phyloP scores from a whole-genome alignment of 2,888 invertebrate genomes.

The Acholoe squamosa region DNA sequence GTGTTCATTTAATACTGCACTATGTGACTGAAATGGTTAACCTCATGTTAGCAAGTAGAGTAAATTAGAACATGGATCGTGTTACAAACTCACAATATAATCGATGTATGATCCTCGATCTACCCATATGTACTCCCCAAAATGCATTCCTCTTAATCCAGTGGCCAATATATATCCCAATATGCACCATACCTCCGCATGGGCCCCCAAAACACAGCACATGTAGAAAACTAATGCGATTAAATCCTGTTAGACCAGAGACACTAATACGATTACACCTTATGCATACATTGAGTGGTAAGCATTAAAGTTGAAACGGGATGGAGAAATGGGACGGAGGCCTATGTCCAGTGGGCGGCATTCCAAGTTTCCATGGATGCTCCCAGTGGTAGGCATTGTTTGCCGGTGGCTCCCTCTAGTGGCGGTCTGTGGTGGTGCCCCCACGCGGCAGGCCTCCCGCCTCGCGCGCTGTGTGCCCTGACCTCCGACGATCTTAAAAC shows the following conservation, averaged over 20 bases:
- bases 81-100: no score
- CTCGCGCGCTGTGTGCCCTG: no score
- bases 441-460: not conserved
- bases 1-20: no score
- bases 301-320: not conserved
- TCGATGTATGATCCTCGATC: no score
- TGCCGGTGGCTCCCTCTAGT: not conserved
- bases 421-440: not conserved
- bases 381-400: not conserved
- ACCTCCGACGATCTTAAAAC: no score
- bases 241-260: not conserved
- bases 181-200: not conserved
- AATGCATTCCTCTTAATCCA: not conserved
- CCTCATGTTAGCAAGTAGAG: no score
- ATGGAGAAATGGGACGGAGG: not conserved
- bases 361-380: constrained; percentile 32
- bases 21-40: no score
- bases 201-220: not conserved
- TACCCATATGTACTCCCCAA: not conserved
- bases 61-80: no score
- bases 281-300: not conserved
- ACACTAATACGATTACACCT: constrained; percentile 20
- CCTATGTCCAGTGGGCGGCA: not conserved
- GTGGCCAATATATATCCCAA: not conserved
- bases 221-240: not conserved